A percentile compares a stretch with the other conserved stretches of the same genome.
phyloP scores from a whole-genome alignment of 2,888 invertebrate species.

The Tanypteryx hageni region DNA sequence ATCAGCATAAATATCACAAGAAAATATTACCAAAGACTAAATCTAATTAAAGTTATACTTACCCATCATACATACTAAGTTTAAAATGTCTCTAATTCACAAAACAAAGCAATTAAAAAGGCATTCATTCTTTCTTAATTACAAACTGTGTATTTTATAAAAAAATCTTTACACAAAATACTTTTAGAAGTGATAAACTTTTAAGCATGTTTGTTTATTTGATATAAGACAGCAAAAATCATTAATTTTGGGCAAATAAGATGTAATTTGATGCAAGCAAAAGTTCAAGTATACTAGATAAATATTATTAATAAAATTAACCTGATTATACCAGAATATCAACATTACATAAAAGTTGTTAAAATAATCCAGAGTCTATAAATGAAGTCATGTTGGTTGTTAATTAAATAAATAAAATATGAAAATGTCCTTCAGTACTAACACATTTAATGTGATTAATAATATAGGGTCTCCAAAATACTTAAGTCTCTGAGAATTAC shows the following conservation, averaged over 20 bases:
- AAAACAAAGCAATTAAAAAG: no score
- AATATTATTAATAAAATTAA: background rate
- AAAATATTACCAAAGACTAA: background rate
- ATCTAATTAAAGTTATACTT: background rate
- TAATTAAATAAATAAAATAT: background rate
- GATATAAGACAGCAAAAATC: background rate
- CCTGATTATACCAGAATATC: background rate
- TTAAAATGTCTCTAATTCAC: no score
- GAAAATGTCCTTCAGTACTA: no score
- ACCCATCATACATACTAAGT: background rate
- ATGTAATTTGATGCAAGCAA: background rate
- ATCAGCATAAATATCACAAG: background rate
- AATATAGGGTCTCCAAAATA: no score
- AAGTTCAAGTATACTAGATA: background rate
- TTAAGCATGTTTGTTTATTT: background rate
- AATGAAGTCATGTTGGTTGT: background rate
- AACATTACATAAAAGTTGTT: background rate
- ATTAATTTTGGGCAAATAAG: background rate
- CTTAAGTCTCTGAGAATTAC: no score
- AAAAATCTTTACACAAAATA: background rate
- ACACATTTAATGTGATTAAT: no score
- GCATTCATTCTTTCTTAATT: background rate
- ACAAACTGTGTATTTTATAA: background rate
- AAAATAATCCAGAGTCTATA: background rate
- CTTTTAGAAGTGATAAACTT: background rate